These are phyloP conservation scores for Grapholita molesta DNA, from an alignment of 1,140 invertebrate species.

Conservation along the genomic window DNA sequence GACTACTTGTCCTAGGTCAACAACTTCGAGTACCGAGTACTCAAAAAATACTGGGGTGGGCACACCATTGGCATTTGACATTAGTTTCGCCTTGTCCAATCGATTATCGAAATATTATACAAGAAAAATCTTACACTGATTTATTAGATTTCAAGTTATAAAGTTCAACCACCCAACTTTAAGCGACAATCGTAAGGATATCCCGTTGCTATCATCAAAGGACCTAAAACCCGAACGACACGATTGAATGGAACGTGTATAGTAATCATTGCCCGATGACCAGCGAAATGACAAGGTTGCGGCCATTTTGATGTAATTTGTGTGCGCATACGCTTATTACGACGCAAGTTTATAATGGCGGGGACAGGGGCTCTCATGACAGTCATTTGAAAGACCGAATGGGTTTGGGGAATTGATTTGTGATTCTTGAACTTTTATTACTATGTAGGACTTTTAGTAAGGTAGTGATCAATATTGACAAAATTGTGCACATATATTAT, in stretches of 20 bases:
- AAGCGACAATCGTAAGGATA: neutral
- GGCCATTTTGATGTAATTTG: neutral
- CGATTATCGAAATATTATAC: no score
- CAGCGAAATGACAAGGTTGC: neutral
- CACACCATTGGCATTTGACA: no score
- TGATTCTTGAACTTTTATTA: neutral
- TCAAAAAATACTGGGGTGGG: no score
- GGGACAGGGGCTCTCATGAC: neutral
- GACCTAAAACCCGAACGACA: slow-evolving; percentile 1
- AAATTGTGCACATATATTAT: neutral
- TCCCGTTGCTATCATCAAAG: neutral
- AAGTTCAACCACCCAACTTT: neutral
- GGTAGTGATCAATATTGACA: neutral
- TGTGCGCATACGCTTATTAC: neutral
- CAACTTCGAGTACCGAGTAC: no score
- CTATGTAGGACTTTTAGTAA: neutral
- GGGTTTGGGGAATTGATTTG: neutral
- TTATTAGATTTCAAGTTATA: neutral
- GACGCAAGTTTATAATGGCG: slow-evolving; percentile 1
- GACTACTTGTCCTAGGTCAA: no score
- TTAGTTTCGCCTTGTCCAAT: no score
- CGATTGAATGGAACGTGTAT: neutral
- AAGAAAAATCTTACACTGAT: neutral
- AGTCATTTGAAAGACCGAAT: neutral
- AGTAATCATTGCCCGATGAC: neutral